A percentile compares a stretch with the other conserved stretches of the same genome.
These are phyloP conservation scores for Agapornis canus DNA, from an alignment of 2,797 vertebrate genomes.

Conservation along the genomic window DNA sequence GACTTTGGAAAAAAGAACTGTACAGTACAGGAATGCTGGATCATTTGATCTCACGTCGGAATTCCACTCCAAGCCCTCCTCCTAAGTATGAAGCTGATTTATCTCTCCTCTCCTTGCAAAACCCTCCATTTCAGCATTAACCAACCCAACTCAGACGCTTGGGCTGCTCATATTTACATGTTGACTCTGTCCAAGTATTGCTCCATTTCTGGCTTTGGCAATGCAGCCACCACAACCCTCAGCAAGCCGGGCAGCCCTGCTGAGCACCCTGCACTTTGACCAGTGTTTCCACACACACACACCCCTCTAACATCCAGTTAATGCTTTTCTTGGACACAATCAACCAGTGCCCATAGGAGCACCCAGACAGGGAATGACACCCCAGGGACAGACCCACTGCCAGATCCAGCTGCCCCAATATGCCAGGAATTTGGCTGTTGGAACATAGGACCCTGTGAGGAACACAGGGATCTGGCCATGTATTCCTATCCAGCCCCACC, in stretches of 20 bases:
- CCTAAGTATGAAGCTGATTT: not conserved
- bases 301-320: not conserved
- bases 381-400: accelerated
- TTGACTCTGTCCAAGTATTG: not conserved
- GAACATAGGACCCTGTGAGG: not conserved
- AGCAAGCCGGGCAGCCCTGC: not conserved
- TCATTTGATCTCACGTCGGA: not conserved
- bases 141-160: not conserved
- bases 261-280: not conserved
- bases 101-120: slow-evolving; percentile 51
- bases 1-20: not conserved
- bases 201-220: slow-evolving; percentile 24
- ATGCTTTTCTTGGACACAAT: not conserved
- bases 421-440: not conserved
- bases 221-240: not conserved
- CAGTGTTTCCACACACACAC: not conserved
- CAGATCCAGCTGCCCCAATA: not conserved
- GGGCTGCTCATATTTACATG: not conserved
- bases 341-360: not conserved
- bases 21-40: not conserved
- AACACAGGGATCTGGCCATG: not conserved
- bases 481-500: not conserved
- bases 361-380: accelerated
- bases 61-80: not conserved
- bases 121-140: not conserved